Base-by-base conservation (phyloP, 2,888 invertebrate species). In the Drosophila siamana region DNA sequence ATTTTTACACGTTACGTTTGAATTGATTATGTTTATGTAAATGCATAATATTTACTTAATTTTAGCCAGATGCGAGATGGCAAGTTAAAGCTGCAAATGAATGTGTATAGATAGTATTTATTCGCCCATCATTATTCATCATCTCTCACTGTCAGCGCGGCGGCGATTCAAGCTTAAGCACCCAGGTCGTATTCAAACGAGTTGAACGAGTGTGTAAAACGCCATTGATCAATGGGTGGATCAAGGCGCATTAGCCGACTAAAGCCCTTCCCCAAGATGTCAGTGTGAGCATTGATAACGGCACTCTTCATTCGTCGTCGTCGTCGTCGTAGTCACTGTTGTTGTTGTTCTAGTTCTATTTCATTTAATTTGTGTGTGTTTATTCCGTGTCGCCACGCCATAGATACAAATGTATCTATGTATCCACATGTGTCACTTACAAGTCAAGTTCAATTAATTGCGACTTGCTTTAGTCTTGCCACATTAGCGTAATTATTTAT, bases 191-290 rank as follows among this genome's bases (percentile, higher is more conserved):
- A 71, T 70, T 70, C 56, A 38, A 38, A 38, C 36, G 36, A 36
- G 36, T 33, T 11, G 30, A 71, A 28, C 33, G 30, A 59, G n/a
- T n/a, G 44, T 44, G 38, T 60, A 51, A 55, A 43, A 66, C 66
- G 57, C 57, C 46, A 63, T 73, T 78, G 74, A 74, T 74, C 74
- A 74, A 78, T 74, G 78, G 69, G 59, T 66, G 74, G 63, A 73
- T 74, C 28, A 74, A 74, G 62, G 19, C 36, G 78, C 60, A 78
- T 78, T 56, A 74, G 57, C 40, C 30, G 47, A 28, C 44, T 52
- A 56, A 74, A 74, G 62, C 69, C 74, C 67, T 57, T 61, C 54
- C 51, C 54, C 38, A 61, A 61, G 61, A 61, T 61, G 61, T 54
- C 61, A 61, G 11, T 13, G 26, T 19, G 38, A 59, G 38, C 19